phyloP scores from a whole-genome alignment of 2,888 invertebrate genomes.

The Saturnia japonica region DNA sequence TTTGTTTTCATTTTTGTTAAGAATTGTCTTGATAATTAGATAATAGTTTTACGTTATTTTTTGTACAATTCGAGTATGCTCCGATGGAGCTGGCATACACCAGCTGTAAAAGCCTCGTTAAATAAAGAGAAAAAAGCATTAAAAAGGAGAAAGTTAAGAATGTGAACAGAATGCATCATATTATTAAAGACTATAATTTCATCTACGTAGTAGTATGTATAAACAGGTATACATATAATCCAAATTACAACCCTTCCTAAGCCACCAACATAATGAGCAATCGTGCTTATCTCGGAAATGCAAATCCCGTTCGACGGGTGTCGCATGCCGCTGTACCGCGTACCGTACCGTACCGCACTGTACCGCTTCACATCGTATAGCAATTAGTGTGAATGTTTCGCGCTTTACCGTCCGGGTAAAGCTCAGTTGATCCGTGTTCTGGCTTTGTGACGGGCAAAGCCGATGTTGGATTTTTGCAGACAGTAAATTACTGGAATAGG shows the following conservation, averaged over 20 bases:
- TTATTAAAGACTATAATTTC: background rate
- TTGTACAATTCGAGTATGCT: too few relatives aligned
- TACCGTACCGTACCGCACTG: slow-evolving; percentile 26
- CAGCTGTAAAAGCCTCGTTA: too few relatives aligned
- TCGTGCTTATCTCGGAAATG: slow-evolving; percentile 35
- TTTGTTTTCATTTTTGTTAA: too few relatives aligned
- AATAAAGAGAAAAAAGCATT: too few relatives aligned
- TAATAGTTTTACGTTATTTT: too few relatives aligned
- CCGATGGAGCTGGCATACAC: too few relatives aligned
- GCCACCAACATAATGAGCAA: slow-evolving; percentile 32
- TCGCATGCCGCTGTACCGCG: slow-evolving; percentile 34
- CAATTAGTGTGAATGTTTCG: slow-evolving; percentile 73
- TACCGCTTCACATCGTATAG: slow-evolving; percentile 60
- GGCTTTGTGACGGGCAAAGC: slow-evolving; percentile 72
- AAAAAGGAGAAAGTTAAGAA: background rate
- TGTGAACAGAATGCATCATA: background rate
- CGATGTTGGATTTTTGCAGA: slow-evolving; percentile 49
- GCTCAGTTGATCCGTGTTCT: slow-evolving; percentile 70
- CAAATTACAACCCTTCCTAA: slow-evolving; percentile 34
- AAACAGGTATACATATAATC: slow-evolving; percentile 5
- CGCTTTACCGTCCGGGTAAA: slow-evolving; percentile 61
- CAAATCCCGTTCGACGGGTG: slow-evolving; percentile 38
- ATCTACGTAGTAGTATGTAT: background rate
- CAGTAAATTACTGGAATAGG: slow-evolving; percentile 33
- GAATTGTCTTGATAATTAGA: too few relatives aligned